Base-by-base conservation (phyloP, 2,797 vertebrate genomes). In the Sebastes nivosus region DNA sequence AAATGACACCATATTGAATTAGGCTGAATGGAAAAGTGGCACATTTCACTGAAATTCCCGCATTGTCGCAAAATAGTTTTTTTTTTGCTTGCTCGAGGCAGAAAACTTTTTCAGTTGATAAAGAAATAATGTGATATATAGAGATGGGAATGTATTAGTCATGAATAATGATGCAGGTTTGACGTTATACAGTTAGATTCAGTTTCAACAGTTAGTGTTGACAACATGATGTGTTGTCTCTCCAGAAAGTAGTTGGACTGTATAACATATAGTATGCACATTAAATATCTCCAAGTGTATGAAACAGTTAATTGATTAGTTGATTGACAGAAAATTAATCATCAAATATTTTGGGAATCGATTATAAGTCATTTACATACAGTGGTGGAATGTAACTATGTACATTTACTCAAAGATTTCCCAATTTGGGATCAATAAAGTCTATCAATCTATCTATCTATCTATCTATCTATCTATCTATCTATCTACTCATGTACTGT, bases 1-100 rank as follows among this genome's bases (percentile, higher is more conserved):
- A 87, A 90, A 91, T 91, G 54, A 67, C 5, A 60, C 66, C 22
- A 27, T 74, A 73, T 75, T 79, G 85, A 91, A 89, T 85, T 68
- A 74, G 42, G 38, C 64, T 79, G 78, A 85, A 87, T 69, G 29
- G 71, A 75, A 85, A 52, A 83, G 74, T 25, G 57, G 60, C 77
- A 85, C 38, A 52, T 77, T 85, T 87, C 60, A 54, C 22, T 67
- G 65, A 82, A 54, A 86, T 70, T 85, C 79, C 72, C 8, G 24
- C 68, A 63, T 38, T 63, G 58, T 58, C 5, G 13, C 60, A 70
- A 79, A 82, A 73, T 27, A 69, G 36, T 88, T 79, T 87, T 76
- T 24, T 25, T 76, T 79, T 77, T 61, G 68, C 42, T 79, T 34
- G 75, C 74, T n/a, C 14, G 38, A 72, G 72, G 77, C 65, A 66